Evolutionary conservation across 2,888 invertebrate species (phyloP).

Genomic region (Drosophila mulleri): DNA sequence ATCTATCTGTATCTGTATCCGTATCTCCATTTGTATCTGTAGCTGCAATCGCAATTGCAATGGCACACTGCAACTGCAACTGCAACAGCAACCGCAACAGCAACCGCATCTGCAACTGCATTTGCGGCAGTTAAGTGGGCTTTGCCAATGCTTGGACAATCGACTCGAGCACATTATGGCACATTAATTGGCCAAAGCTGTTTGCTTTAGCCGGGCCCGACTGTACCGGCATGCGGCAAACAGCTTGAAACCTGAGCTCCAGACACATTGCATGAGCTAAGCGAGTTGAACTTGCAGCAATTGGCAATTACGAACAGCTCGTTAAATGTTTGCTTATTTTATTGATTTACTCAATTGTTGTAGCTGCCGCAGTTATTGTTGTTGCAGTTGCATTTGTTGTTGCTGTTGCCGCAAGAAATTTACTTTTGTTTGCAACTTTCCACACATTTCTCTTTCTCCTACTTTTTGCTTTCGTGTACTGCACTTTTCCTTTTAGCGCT

Average conservation of each 20-base stretch:
- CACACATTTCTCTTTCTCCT: conserved; percentile 74
- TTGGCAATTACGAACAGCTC: conserved; percentile 50
- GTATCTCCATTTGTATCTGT: background rate
- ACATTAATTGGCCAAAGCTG: conserved; percentile 48
- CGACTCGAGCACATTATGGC: conserved; percentile 37
- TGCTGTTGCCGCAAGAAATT: conserved; percentile 41
- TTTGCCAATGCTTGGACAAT: conserved; percentile 40
- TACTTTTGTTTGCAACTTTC: conserved; percentile 75
- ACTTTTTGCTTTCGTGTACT: conserved; percentile 26
- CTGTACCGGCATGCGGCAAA: conserved; percentile 19
- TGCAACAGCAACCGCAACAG: conserved; percentile 3
- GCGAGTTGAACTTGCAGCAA: conserved; percentile 48
- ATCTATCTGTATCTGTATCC: background rate
- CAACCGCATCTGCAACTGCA: conserved; percentile 22
- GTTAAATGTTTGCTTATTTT: conserved; percentile 60
- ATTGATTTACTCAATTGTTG: conserved; percentile 42
- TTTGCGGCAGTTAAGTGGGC: conserved; percentile 25
- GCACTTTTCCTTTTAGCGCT: conserved; percentile 75
- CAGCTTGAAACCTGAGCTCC: conserved; percentile 19
- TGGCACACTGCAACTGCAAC: background rate
- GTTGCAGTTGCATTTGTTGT: background rate
- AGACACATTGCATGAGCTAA: conserved; percentile 15
- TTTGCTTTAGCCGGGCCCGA: conserved; percentile 6
- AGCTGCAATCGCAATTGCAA: background rate
- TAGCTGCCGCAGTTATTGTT: conserved; percentile 3